phyloP scores from a whole-genome alignment of 1,140 invertebrate genomes.

The Trichogramma pretiosum region DNA sequence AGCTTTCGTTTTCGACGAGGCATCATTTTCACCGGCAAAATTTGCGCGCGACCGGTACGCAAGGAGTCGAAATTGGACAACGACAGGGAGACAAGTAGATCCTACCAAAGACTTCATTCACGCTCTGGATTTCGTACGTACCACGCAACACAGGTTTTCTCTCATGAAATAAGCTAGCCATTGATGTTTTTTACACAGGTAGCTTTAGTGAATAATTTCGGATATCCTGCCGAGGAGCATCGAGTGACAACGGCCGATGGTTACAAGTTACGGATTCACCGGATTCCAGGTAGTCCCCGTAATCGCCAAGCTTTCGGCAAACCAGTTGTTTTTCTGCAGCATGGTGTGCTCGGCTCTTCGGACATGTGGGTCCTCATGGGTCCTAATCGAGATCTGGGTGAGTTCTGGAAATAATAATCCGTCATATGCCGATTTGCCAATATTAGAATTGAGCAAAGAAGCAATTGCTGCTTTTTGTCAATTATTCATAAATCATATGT shows the following conservation, averaged over 20 bases:
- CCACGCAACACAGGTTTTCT: not conserved
- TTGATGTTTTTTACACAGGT: slow-evolving; percentile 17
- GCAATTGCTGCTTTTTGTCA: too few relatives aligned
- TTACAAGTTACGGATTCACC: slow-evolving; percentile 41
- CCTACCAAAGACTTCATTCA: not conserved
- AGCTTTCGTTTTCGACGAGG: not conserved
- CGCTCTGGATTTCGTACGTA: slow-evolving; percentile 10
- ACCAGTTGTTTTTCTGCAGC: slow-evolving; percentile 44
- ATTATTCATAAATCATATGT: too few relatives aligned
- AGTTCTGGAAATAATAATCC: too few relatives aligned
- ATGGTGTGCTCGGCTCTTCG: slow-evolving; percentile 46
- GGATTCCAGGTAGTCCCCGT: slow-evolving; percentile 37
- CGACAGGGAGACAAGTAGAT: not conserved
- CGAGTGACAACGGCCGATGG: slow-evolving; percentile 41
- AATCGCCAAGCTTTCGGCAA: slow-evolving; percentile 23
- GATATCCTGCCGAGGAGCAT: slow-evolving; percentile 42
- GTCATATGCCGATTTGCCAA: too few relatives aligned
- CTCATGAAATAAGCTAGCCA: too few relatives aligned
- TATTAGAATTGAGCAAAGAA: too few relatives aligned
- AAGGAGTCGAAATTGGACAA: slow-evolving; percentile 3
- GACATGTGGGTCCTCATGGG: slow-evolving; percentile 44
- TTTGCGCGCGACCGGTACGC: slow-evolving; percentile 2
- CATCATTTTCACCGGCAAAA: not conserved
- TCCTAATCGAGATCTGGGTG: slow-evolving; percentile 39
- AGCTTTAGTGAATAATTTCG: slow-evolving; percentile 27